Evolutionary conservation across 2,888 invertebrate species (phyloP).

Genomic region (Doris montereyensis): DNA sequence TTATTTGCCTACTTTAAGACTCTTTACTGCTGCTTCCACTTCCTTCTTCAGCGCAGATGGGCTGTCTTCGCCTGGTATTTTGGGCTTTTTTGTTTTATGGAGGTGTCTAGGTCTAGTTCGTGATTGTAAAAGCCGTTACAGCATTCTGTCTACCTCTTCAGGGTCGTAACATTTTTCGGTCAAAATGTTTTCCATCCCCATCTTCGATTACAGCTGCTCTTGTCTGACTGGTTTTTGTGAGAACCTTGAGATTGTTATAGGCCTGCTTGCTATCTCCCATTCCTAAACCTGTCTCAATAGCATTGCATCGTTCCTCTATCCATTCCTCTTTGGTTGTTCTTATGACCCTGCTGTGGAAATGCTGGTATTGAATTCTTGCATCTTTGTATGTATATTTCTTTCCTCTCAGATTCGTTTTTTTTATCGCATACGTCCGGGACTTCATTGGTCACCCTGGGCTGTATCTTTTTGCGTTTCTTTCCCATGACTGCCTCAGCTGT

Average conservation of each 20-base stretch:
- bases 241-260: constrained; percentile 4
- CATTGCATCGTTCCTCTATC: not conserved
- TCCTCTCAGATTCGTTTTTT: not conserved
- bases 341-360: not conserved
- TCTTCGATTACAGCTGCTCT: constrained; percentile 1
- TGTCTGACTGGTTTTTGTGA: not conserved
- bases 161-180: not conserved
- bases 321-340: constrained; percentile 15
- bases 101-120: no score
- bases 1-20: no score
- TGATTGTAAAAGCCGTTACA: constrained; percentile 4
- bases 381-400: not conserved
- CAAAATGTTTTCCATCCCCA: no score
- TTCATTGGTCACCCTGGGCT: no score
- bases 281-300: not conserved
- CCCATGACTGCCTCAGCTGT: no score
- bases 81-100: no score
- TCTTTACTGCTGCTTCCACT: no score
- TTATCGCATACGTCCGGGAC: no score
- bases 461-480: no score
- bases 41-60: no score
- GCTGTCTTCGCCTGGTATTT: no score
- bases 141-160: constrained; percentile 7
- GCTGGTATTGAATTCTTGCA: not conserved
- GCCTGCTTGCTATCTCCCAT: not conserved